Conservation (phyloP, 2,888 invertebrate genomes). For the Plutella xylostella region DNA sequence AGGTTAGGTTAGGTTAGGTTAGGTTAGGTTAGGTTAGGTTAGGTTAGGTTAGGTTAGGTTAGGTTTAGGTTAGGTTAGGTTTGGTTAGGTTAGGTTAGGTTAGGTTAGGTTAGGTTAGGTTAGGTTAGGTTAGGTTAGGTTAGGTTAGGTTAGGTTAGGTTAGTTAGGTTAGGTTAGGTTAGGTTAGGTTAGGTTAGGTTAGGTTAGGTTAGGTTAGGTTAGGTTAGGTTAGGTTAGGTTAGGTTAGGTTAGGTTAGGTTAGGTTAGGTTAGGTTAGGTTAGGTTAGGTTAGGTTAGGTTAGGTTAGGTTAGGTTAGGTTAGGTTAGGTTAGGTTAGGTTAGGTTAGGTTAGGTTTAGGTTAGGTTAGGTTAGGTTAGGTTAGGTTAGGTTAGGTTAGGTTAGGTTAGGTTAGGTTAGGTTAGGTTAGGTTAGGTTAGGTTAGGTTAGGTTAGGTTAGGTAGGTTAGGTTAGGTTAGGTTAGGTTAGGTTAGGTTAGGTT, state of each 20-base stretch:
- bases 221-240: conserved; percentile 1
- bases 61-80: too few relatives aligned
- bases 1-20: conserved; percentile 1
- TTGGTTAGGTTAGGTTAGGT: conserved; percentile 1
- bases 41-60: conserved; percentile 1
- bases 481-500: too few relatives aligned
- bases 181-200: conserved; percentile 1
- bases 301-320: conserved; percentile 1
- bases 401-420: conserved; percentile 1
- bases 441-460: conserved; percentile 1
- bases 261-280: conserved; percentile 1
- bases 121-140: conserved; percentile 1
- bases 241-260: conserved; percentile 1
- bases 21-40: conserved; percentile 1
- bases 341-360: too few relatives aligned
- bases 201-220: conserved; percentile 1
- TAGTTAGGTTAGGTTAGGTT: conserved; percentile 1
- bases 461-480: too few relatives aligned
- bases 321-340: conserved; percentile 1
- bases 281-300: conserved; percentile 1
- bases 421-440: conserved; percentile 1
- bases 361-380: conserved; percentile 1
- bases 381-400: conserved; percentile 1
- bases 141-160: conserved; percentile 1
- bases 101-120: conserved; percentile 1